Conservation (phyloP, 2,113 vertebrate genomes). For the Phalacrocorax pelagicus region DNA sequence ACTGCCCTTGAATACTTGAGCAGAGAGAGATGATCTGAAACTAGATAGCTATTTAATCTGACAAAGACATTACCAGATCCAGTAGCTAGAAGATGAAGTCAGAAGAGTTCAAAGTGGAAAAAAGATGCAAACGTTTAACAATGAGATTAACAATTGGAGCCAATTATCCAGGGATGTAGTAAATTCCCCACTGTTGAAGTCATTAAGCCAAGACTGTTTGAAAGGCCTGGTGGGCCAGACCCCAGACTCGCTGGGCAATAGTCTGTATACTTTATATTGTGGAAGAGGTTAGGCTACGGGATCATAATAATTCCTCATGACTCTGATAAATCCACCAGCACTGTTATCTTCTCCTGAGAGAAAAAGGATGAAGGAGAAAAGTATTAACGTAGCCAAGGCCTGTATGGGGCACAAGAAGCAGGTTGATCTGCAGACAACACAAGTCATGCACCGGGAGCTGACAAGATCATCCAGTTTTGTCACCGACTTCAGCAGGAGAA, state of each 20-base stretch:
- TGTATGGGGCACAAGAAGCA: not conserved
- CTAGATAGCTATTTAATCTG: conserved; percentile 22
- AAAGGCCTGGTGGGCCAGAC: not conserved
- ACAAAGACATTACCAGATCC: conserved; percentile 5
- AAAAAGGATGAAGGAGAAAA: not conserved
- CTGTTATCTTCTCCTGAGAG: not conserved
- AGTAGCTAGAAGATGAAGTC: conserved; percentile 3
- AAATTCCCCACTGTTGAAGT: not conserved
- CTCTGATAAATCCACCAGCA: not conserved
- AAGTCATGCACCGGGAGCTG: not conserved
- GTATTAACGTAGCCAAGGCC: not conserved
- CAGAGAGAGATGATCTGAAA: conserved; percentile 1
- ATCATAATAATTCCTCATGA: not conserved
- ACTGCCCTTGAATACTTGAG: conserved; percentile 3
- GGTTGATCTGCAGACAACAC: not conserved
- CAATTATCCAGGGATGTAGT: not conserved
- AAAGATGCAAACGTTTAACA: not conserved
- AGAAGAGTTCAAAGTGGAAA: conserved; percentile 7
- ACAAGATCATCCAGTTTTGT: not conserved
- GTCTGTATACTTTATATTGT: not conserved
- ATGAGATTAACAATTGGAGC: not conserved
- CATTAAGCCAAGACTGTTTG: not conserved
- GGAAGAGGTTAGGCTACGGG: not conserved
- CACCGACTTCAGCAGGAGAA: not conserved
- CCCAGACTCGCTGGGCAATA: not conserved